Percentiles rank a stretch among this genome's conserved stretches.
These are phyloP conservation scores for Chaetogeoica ovagalla DNA, from an alignment of 2,888 invertebrate species.

Conservation along the genomic window DNA sequence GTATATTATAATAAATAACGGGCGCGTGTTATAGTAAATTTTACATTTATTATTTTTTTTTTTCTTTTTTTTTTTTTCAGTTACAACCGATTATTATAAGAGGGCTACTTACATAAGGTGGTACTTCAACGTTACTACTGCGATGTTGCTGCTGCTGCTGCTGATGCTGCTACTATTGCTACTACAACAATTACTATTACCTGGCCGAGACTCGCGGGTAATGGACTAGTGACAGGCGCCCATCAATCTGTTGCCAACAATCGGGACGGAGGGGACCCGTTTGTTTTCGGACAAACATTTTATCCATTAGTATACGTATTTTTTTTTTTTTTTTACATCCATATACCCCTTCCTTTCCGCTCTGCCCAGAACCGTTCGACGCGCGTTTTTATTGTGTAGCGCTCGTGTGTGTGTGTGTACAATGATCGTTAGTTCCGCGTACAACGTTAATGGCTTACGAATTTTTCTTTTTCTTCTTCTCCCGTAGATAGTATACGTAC, in stretches of 20 bases:
- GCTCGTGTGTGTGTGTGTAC: background rate
- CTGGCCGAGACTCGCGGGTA: conserved; percentile 22
- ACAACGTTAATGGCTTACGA: conserved; percentile 28
- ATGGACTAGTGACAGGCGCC: conserved; percentile 52
- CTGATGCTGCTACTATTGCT: background rate
- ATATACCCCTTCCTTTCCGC: background rate
- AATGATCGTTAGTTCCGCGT: conserved; percentile 16
- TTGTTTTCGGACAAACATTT: conserved; percentile 53
- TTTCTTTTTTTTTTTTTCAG: conserved; percentile 11
- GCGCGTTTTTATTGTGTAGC: background rate
- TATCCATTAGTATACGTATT: conserved; percentile 44
- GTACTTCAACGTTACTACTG: conserved; percentile 2
- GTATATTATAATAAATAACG: conserved; percentile 32
- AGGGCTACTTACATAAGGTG: background rate
- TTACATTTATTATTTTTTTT: background rate
- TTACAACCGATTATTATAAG: conserved; percentile 33
- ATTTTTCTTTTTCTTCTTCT: conserved; percentile 18
- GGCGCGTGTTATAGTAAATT: conserved; percentile 20
- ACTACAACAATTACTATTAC: conserved; percentile 2
- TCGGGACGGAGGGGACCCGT: conserved; percentile 23
- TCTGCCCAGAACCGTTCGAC: conserved; percentile 9
- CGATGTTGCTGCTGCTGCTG: background rate
- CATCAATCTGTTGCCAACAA: conserved; percentile 53
- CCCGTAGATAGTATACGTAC: background rate
- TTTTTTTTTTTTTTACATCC: conserved; percentile 5